Conservation (phyloP, 2,888 invertebrate species). For the Ophion ellenae region DNA sequence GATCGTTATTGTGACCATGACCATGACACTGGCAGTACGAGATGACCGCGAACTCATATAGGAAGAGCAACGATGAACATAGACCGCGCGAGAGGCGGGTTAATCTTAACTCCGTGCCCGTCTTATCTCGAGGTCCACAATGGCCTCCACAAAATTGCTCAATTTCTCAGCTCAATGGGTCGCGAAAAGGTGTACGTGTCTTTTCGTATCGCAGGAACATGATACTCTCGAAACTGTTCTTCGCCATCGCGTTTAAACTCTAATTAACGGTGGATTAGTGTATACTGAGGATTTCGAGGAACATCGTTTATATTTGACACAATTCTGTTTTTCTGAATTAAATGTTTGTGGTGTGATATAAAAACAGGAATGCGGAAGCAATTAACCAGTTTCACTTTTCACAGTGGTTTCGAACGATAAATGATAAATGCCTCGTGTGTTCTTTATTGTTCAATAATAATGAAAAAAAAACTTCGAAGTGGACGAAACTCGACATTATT, state of each 20-base stretch:
- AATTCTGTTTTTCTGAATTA: not conserved
- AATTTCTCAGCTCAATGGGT: not conserved
- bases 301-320: not conserved
- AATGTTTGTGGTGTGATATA: too few species aligned
- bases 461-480: too few species aligned
- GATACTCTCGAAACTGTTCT: not conserved
- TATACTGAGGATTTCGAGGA: too few species aligned
- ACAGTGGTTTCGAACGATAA: too few species aligned
- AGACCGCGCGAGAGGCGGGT: conserved; percentile 17
- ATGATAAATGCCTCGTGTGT: too few species aligned
- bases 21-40: conserved; percentile 31
- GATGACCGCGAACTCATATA: conserved; percentile 1
- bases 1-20: conserved; percentile 49
- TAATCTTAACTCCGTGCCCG: conserved; percentile 47
- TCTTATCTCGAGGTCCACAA: conserved; percentile 39
- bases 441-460: too few species aligned
- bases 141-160: conserved; percentile 29
- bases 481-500: not conserved
- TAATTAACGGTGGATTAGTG: not conserved
- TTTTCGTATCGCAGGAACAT: not conserved
- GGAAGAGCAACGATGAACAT: not conserved
- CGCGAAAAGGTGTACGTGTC: not conserved
- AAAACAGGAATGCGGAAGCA: too few species aligned
- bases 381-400: too few species aligned
- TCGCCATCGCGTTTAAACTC: not conserved